phyloP scores from a whole-genome alignment of 2,113 vertebrate genomes.

The Heterocephalus glaber region DNA sequence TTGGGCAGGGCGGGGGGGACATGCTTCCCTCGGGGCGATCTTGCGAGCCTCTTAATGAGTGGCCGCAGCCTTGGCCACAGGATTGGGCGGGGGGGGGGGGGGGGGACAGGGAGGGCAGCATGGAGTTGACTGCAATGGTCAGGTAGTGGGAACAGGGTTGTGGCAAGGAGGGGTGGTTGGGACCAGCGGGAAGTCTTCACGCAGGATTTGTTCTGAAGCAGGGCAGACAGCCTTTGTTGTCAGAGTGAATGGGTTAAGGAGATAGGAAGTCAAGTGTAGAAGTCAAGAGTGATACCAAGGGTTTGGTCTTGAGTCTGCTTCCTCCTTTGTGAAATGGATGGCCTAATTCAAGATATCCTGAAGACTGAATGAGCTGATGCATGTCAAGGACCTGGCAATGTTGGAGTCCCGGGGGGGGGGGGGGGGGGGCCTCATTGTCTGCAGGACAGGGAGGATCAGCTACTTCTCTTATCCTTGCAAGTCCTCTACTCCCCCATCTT shows the following conservation, averaged over 20 bases:
- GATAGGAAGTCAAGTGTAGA: background rate
- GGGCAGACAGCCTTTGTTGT: background rate
- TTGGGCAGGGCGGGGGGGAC: fast-evolving
- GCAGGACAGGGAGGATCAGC: too few relatives aligned
- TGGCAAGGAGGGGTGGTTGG: background rate
- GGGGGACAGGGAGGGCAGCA: background rate
- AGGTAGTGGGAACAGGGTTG: background rate
- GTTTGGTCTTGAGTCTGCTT: background rate
- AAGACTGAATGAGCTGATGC: background rate
- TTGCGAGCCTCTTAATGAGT: too few relatives aligned
- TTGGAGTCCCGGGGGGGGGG: background rate
- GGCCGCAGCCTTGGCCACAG: too few relatives aligned
- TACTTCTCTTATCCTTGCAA: background rate
- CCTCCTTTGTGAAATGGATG: background rate
- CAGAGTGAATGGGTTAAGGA: background rate
- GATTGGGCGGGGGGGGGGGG: too few relatives aligned
- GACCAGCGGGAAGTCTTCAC: background rate
- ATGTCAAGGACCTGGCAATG: background rate
- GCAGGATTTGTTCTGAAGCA: background rate
- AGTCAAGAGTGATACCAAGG: background rate
- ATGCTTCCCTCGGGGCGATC: too few relatives aligned
- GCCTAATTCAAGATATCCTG: background rate
- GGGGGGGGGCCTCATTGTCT: background rate
- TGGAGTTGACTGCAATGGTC: fast-evolving
- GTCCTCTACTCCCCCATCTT: background rate